Percentiles rank a stretch among this genome's conserved stretches.
Evolutionary conservation across 2,888 invertebrate species (phyloP).

Genomic region (Drepana falcataria): DNA sequence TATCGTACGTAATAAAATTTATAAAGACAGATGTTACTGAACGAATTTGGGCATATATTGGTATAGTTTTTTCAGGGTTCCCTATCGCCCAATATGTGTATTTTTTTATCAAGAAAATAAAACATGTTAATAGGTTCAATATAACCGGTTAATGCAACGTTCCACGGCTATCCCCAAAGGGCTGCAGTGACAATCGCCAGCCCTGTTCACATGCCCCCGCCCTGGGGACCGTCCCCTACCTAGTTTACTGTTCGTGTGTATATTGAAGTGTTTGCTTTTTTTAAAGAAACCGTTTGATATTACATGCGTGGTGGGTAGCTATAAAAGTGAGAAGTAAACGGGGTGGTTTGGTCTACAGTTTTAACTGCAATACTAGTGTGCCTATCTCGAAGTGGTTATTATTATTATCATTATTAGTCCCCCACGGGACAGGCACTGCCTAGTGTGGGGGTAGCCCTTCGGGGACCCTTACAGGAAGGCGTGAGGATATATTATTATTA

Average conservation of each 20-base stretch:
- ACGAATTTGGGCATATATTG: too few relatives aligned
- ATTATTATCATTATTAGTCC: too few relatives aligned
- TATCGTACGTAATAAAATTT: too few relatives aligned
- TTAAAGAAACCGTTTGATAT: neutral
- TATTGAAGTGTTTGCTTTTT: neutral
- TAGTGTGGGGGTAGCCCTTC: too few relatives aligned
- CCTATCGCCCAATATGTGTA: too few relatives aligned
- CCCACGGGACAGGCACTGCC: too few relatives aligned
- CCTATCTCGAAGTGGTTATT: neutral
- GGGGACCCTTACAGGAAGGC: too few relatives aligned
- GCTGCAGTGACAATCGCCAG: conserved; percentile 43
- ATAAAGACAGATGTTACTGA: too few relatives aligned
- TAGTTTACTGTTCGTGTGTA: neutral
- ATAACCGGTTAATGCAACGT: conserved; percentile 22
- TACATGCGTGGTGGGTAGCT: neutral
- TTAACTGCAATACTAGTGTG: neutral
- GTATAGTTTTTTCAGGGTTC: too few relatives aligned
- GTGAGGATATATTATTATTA: too few relatives aligned
- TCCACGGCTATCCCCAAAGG: conserved; percentile 36
- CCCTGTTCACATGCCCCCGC: neutral
- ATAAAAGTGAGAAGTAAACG: neutral
- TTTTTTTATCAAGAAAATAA: conserved; percentile 4
- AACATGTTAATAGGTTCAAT: conserved; percentile 6
- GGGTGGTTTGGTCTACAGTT: neutral
- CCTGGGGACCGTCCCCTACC: neutral